Conservation (phyloP, 2,888 invertebrate genomes). For the Empis livida region DNA sequence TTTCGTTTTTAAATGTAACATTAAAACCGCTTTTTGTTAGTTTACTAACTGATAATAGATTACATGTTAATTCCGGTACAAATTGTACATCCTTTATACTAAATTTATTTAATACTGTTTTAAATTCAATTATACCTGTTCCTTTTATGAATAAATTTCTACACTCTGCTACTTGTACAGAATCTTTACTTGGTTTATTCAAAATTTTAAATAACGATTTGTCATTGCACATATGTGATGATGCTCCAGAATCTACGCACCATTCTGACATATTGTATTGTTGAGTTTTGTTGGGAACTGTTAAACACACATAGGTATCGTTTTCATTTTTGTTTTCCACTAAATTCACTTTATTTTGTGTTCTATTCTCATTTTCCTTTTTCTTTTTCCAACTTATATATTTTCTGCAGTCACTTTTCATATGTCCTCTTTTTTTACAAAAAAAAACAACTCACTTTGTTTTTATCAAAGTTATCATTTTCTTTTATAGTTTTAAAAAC, state of each 20-base stretch:
- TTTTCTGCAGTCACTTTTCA: slow-evolving; percentile 10
- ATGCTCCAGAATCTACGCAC: slow-evolving; percentile 13
- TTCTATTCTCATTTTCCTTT: not conserved
- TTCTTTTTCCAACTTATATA: slow-evolving; percentile 9
- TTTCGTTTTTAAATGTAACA: slow-evolving; percentile 5
- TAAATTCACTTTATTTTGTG: slow-evolving; percentile 2
- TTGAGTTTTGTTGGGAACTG: not conserved
- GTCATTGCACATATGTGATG: slow-evolving; percentile 11
- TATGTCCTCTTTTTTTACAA: slow-evolving; percentile 9
- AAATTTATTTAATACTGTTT: slow-evolving; percentile 1
- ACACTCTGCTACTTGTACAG: slow-evolving; percentile 11
- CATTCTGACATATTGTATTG: slow-evolving; percentile 4
- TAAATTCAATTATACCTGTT: slow-evolving; percentile 6
- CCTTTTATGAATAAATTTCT: slow-evolving; percentile 8
- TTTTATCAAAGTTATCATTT: not conserved
- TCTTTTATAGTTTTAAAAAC: slow-evolving; percentile 2
- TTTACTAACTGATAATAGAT: slow-evolving; percentile 8
- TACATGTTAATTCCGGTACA: slow-evolving; percentile 10
- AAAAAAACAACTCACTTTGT: slow-evolving; percentile 1
- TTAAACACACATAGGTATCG: not conserved
- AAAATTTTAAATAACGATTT: slow-evolving; percentile 8
- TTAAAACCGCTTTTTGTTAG: slow-evolving; percentile 7
- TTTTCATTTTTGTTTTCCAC: not conserved
- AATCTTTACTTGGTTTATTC: slow-evolving; percentile 8
- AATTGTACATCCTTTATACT: slow-evolving; percentile 10